These are phyloP conservation scores for Coremacera marginata DNA, from an alignment of 2,888 invertebrate species.

Conservation along the genomic window DNA sequence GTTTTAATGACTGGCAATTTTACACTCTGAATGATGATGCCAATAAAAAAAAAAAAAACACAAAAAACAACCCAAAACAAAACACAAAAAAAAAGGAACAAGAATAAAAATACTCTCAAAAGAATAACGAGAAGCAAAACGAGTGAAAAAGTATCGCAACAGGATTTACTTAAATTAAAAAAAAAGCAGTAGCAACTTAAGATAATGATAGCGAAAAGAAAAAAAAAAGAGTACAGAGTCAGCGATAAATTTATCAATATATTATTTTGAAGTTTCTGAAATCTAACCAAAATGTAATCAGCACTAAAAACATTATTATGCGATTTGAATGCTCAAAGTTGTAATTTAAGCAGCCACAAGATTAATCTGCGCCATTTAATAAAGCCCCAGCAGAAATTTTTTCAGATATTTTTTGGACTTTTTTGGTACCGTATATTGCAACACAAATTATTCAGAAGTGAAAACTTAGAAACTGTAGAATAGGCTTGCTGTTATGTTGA, in stretches of 20 bases:
- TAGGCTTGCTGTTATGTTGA: no score
- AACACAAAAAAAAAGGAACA: not conserved
- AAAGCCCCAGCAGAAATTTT: no score
- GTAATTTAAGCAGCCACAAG: not conserved
- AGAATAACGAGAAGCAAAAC: not conserved
- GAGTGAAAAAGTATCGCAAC: not conserved
- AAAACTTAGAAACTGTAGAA: no score
- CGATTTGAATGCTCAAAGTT: not conserved
- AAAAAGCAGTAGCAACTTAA: not conserved
- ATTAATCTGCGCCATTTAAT: not conserved
- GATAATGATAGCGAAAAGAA: not conserved
- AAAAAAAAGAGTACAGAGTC: not conserved
- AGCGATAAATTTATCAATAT: not conserved
- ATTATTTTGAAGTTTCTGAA: not conserved
- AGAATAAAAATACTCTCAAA: not conserved
- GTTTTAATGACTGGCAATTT: constrained; percentile 30
- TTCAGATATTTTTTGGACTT: no score
- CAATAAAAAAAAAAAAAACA: not conserved
- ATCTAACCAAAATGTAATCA: not conserved
- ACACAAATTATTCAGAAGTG: no score
- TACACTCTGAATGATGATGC: not conserved
- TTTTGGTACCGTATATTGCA: no score
- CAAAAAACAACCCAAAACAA: not conserved
- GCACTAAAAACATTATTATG: not conserved
- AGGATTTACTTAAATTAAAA: constrained; percentile 1